Base-by-base conservation (phyloP, 1,140 invertebrate species). In the Apis cerana region DNA sequence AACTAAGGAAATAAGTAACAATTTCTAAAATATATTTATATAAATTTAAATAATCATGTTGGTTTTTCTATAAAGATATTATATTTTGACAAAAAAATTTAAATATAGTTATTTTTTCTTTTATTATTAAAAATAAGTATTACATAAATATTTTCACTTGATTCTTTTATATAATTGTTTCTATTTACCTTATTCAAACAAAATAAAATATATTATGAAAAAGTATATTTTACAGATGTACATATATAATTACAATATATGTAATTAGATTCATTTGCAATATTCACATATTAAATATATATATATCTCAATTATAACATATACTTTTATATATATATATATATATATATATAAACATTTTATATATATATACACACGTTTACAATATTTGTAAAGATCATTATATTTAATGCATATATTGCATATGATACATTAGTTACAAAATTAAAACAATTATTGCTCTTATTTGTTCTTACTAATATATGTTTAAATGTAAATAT, bases 141-240 rank as follows among this genome's bases (percentile, higher is more conserved):
- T 69, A 21, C 67, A 17, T 23, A 50, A 75, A 79, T 58, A 3
- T 64, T 64, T 79, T 52, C 50, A 23, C 9, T 15, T 19, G 17
- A 54, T 19, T 54, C 17, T 52, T 27, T 27, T 8, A 48, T 11
- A n/a, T 13, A 48, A 1, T 54, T 11, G 33, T 56, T 65, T 70
- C 2, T 67, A 12, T 70, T 67, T n/a, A 33, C 21, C 11, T 33
- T 17, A 56, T 27, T 80, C 91, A 87, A 89, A 92, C 82, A 88
- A 87, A 77, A 90, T 89, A 91, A 91, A 91, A 89, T 92, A 91
- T 91, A 88, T 88, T 81, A 85, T 92, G 87, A 83, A 92, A 92
- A 93, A 92, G 92, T 92, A 93, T 91, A 92, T 86, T 61, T 86
- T 76, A 70, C 82, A 86, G 84, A 88, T 91, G 82, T 78, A 90